Evolutionary conservation across 2,797 vertebrate species (phyloP), one percentile per base, ranked within the genome.

Genomic region (Limosa lapponica): DNA sequence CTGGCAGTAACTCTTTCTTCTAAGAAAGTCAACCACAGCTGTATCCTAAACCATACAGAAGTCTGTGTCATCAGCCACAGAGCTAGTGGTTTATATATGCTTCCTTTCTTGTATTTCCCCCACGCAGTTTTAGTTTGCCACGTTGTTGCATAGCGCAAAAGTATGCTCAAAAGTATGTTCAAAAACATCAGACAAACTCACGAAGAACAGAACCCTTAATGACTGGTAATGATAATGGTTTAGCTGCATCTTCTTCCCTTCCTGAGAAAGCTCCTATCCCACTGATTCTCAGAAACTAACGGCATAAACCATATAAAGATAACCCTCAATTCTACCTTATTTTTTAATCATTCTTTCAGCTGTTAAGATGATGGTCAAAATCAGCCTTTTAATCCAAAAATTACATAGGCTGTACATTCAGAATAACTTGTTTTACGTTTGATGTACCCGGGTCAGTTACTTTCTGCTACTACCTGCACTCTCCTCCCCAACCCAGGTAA

Each of bases 1-100:
- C 36, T 79, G 67, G 34, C 83, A 88, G 25, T 32, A 88, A 94
- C 72, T 17, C 10, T 43, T 93, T 85, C 41, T 91, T 96, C 87
- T 87, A 95, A 94, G 93, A 92, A 95, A 89, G 72, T 77, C 80
- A 72, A 83, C 88, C 94, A 82, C 80, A 94, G 59, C 62, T 95
- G 69, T 51, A 66, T 72, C 87, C 77, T 90, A 89, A 93, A 86
- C 82, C 82, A 75, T 84, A 54, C 22, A 82, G 28, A 82, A 65
- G 46, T 43, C 75, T 94, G 49, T 52, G 69, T 96, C 77, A 90
- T 61, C 32, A 7, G 80, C 86, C 80, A 65, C 48, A 89, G 17
- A 70, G 44, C 46, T 24, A 64, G 80, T 58, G 77, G 88, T 90
- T 91, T 93, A 39, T 62, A 62, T 58, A 9, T 2, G 1, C 66